Conservation (phyloP, 2,113 vertebrate genomes). For the Taurulus bubalis region DNA sequence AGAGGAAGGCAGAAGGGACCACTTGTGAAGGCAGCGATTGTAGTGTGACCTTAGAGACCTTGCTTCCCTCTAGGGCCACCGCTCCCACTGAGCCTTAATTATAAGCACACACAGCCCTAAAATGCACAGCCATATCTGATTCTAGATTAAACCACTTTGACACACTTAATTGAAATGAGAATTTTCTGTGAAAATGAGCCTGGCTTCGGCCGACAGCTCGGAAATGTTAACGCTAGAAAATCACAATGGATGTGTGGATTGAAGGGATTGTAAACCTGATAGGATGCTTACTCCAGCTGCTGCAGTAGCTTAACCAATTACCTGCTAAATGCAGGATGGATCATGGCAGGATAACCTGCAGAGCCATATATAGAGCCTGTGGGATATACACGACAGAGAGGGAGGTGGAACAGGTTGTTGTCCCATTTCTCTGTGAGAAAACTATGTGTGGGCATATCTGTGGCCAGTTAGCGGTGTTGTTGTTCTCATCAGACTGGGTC, state of each 20-base stretch:
- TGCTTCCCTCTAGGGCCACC: slow-evolving; percentile 38
- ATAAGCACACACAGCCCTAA: slow-evolving; percentile 40
- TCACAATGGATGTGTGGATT: slow-evolving; percentile 29
- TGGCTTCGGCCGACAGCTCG: not conserved
- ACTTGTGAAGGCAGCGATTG: slow-evolving; percentile 57
- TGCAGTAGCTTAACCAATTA: slow-evolving; percentile 57
- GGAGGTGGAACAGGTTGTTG: slow-evolving; percentile 21
- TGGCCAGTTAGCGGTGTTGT: slow-evolving; percentile 44
- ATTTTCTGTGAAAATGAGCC: slow-evolving; percentile 48
- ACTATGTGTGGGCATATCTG: slow-evolving; percentile 45
- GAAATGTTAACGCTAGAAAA: slow-evolving; percentile 19
- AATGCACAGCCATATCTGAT: slow-evolving; percentile 59
- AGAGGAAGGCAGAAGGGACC: slow-evolving; percentile 37
- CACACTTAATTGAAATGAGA: slow-evolving; percentile 63
- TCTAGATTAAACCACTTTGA: slow-evolving; percentile 61
- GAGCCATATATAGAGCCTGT: slow-evolving; percentile 29
- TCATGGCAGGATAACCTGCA: slow-evolving; percentile 45
- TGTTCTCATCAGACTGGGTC: slow-evolving; percentile 48
- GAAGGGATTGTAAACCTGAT: slow-evolving; percentile 30
- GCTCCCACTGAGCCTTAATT: slow-evolving; percentile 69
- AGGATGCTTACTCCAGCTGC: slow-evolving; percentile 24
- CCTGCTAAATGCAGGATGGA: slow-evolving; percentile 34
- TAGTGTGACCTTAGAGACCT: slow-evolving; percentile 61
- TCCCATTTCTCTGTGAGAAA: slow-evolving; percentile 46
- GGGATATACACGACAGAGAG: slow-evolving; percentile 25